These are phyloP conservation scores for Zootermopsis nevadensis DNA, from an alignment of 2,888 invertebrate species.

Conservation along the genomic window DNA sequence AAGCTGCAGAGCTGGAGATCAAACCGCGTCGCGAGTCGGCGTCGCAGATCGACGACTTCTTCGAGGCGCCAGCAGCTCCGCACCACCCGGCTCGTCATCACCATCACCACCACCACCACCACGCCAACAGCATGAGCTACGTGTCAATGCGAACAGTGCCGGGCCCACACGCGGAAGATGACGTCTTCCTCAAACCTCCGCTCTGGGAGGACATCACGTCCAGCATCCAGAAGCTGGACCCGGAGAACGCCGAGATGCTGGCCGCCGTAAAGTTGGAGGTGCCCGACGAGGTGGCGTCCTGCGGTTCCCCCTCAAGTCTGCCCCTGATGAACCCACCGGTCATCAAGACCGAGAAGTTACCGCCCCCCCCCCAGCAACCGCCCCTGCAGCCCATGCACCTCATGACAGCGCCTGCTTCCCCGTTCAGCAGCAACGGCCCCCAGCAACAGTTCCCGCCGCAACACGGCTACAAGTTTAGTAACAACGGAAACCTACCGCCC, in stretches of 20 bases:
- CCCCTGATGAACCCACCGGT: slow-evolving; percentile 47
- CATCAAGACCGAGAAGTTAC: slow-evolving; percentile 55
- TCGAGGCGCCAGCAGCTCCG: slow-evolving; percentile 65
- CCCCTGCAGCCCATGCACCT: slow-evolving; percentile 62
- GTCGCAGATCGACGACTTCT: slow-evolving; percentile 75
- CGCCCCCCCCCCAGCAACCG: slow-evolving; percentile 65
- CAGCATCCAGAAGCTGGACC: slow-evolving; percentile 90
- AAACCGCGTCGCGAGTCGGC: slow-evolving; percentile 72
- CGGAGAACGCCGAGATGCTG: slow-evolving; percentile 89
- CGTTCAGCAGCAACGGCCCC: slow-evolving; percentile 62
- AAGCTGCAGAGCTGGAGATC: slow-evolving; percentile 57
- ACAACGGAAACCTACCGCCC: slow-evolving; percentile 43
- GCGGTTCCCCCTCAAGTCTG: slow-evolving; percentile 31
- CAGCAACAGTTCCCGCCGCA: slow-evolving; percentile 56
- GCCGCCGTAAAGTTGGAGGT: slow-evolving; percentile 85
- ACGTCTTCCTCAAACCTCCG: slow-evolving; percentile 84
- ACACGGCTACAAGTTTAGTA: slow-evolving; percentile 53
- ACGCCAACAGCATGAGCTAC: slow-evolving; percentile 63
- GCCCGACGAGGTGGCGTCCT: slow-evolving; percentile 68
- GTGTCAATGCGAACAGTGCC: slow-evolving; percentile 67
- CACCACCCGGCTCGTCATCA: slow-evolving; percentile 51
- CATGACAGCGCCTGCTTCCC: slow-evolving; percentile 67
- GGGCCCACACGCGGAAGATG: slow-evolving; percentile 74
- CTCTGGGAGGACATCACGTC: slow-evolving; percentile 94
- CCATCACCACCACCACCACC: slow-evolving; percentile 44